These are phyloP conservation scores for Nothocercus nigrocapillus DNA, from an alignment of 2,113 vertebrate species.

Conservation along the genomic window DNA sequence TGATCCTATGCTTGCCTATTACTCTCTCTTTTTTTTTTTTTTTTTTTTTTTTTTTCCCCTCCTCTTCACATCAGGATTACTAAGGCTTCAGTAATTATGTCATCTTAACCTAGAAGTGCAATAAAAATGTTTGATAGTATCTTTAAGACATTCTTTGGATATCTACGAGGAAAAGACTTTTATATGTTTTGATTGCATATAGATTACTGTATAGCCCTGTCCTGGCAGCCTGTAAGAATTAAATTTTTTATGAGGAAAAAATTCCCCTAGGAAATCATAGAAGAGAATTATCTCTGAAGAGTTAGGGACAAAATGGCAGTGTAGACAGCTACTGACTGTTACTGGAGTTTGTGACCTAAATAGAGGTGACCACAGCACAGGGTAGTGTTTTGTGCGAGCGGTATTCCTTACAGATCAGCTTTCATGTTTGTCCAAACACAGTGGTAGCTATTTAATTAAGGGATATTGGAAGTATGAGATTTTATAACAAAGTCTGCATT, in stretches of 20 bases:
- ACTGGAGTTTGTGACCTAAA: neutral
- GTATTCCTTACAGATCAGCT: neutral
- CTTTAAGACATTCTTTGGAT: neutral
- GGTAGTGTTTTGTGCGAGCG: neutral
- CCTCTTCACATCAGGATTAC: neutral
- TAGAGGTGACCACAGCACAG: neutral
- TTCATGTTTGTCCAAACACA: neutral
- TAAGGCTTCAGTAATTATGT: neutral
- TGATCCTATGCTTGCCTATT: neutral
- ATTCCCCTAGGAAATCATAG: neutral
- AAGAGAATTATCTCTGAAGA: neutral
- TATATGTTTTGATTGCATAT: neutral
- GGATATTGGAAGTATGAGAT: neutral
- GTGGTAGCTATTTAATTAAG: neutral
- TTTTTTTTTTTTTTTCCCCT: no score
- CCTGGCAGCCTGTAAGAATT: neutral
- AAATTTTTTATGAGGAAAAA: neutral
- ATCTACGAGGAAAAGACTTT: neutral
- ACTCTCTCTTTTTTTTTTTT: neutral
- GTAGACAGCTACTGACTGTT: neutral
- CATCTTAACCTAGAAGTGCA: neutral
- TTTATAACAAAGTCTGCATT: slow-evolving; percentile 29
- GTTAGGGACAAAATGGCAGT: neutral
- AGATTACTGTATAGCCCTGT: neutral
- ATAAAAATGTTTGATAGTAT: neutral